These are phyloP conservation scores for Eupithecia abbreviata DNA, from an alignment of 2,888 invertebrate genomes.

Conservation along the genomic window DNA sequence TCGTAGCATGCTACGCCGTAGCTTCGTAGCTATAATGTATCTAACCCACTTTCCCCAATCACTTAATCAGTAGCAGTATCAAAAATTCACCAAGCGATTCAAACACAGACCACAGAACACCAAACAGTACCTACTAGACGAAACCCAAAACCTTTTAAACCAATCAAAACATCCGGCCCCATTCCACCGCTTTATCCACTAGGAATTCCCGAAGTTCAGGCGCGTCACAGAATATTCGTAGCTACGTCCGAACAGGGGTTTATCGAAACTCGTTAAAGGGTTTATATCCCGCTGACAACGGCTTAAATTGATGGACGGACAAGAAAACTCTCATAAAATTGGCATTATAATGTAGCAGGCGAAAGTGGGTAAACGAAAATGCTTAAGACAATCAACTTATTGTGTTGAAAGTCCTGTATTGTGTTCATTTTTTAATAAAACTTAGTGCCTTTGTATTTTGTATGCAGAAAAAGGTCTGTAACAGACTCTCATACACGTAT, in stretches of 20 bases:
- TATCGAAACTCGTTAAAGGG: slow-evolving; percentile 57
- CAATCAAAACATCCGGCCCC: slow-evolving; percentile 15
- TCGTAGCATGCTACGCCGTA: slow-evolving; percentile 15
- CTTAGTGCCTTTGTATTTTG: neutral
- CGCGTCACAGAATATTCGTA: slow-evolving; percentile 22
- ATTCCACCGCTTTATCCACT: slow-evolving; percentile 22
- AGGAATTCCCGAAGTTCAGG: slow-evolving; percentile 23
- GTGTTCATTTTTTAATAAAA: neutral
- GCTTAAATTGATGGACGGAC: slow-evolving; percentile 54
- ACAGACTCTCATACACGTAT: neutral
- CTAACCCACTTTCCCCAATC: neutral
- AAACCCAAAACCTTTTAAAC: slow-evolving; percentile 19
- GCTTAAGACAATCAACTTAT: neutral
- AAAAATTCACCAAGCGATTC: slow-evolving; percentile 14
- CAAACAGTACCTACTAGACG: neutral
- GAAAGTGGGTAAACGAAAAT: neutral
- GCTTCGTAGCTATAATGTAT: neutral
- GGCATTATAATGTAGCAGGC: neutral
- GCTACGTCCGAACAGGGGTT: slow-evolving; percentile 48
- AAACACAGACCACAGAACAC: neutral
- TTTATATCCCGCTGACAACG: slow-evolving; percentile 57
- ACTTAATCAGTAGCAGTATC: slow-evolving; percentile 8
- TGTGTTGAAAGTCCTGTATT: neutral
- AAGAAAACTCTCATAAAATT: slow-evolving; percentile 43
- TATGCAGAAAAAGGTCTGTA: neutral